Evolutionary conservation across 92 coral and sea anemone species (phyloP), one percentile per base, ranked within the genome.

Genomic region (Galaxea fascicularis): DNA sequence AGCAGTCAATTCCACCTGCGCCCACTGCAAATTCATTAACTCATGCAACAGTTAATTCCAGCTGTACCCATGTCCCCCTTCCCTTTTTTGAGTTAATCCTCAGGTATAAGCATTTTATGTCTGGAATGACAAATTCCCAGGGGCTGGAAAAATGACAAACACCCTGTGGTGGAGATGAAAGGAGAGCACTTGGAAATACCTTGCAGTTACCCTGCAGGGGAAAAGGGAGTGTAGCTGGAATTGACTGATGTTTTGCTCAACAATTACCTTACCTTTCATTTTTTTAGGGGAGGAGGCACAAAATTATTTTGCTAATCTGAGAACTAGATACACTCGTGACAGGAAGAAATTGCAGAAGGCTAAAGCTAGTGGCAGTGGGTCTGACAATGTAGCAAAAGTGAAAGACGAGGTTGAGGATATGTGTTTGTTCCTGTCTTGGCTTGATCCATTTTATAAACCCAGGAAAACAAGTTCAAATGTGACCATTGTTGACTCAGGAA

Each of bases 261-360:
- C 27, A 45, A 8, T 39, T 0, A 71, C 52, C 54, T 35, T 35
- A 71, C 12, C 30, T 22, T n/a, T 77, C 78, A 53, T n/a, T n/a
- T 72, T 82, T 74, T 74, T 72, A 89, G 93, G 92, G 22, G 89
- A 82, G 58, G 87, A 82, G 49, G 92, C 93, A 11, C 71, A 88
- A 73, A 79, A 77, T 4, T 58, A 67, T 56, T 92, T 92, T 71
- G 76, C 76, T 11, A 89, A 92, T 74, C 67, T 92, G 17, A 46
- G 95, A 68, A 89, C 80, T 58, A 73, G 93, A 66, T 92, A 79
- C 54, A 73, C 47, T n/a, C 73, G 93, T 29, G 94, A 91, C 80
- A 82, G 82, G 65, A 88, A 79, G 71, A 92, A 80, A 66, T 21
- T 88, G 27, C 80, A 85, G 79, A 59, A 59, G 20, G 76, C 81